Evolutionary conservation across 2,888 invertebrate species (phyloP), one percentile per base, ranked within the genome.

Genomic region (Protula sp.): DNA sequence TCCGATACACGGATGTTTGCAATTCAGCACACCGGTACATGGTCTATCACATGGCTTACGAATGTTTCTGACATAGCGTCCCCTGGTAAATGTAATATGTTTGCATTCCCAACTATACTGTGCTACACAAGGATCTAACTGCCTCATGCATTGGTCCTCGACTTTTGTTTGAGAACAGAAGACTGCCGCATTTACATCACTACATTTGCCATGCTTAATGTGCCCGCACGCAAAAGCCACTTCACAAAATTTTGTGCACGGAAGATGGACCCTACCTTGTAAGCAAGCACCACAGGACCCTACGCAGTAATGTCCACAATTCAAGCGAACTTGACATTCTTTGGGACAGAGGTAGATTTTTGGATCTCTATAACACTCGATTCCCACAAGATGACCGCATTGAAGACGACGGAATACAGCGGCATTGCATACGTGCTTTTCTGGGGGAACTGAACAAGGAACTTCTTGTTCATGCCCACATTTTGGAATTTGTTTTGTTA

Each of bases 1-100:
- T 19, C 89, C 88, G 72, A 87, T 83, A 79, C 89, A 75, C 4
- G 73, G 72, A 79, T 88, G 88, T 0, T 82, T 81, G 79, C 89
- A 89, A 45, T 68, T 55, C 2, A 80, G 70, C 3, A 31, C 60
- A 62, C 73, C 72, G 9, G 19, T 55, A 64, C 84, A 80, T 2
- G 79, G 75, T 54, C 71, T 67, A 47, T 75, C 58, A 57, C 82
- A 82, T 0, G 71, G 70, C 3, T 62, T 67, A 29, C 80, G 70
- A 52, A 78, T 70, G 62, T 83, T 84, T 0, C 74, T 70, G 61
- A 82, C 76, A 5, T 71, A 65, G 65, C 83, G 83, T 0, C 71
- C 63, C 47, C 67, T 70, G 0, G 47, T 65, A 63, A 81, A 82
- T 30, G 50, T 55, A n/a, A 72, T 60, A 59, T 82, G 82, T 2